Evolutionary conservation across 2,113 vertebrate genomes (phyloP), one percentile per base, ranked within the genome.

Genomic region (Osmerus mordax): DNA sequence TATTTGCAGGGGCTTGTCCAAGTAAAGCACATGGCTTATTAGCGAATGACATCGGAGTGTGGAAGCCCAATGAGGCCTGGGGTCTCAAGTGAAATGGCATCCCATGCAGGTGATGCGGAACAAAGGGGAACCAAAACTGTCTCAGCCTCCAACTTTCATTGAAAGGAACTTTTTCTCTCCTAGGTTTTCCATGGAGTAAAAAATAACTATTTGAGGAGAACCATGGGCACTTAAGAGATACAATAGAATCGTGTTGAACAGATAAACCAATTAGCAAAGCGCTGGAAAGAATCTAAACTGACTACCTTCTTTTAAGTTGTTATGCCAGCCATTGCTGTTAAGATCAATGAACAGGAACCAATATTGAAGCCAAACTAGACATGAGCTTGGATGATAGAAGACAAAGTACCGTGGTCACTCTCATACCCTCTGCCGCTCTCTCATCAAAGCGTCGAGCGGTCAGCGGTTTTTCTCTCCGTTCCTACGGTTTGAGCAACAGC

Each of bases 1-100:
- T 92, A 91, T 59, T 54, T 92, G 83, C 81, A 90, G 89, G 90
- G 90, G 87, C 90, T 67, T 58, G 86, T 89, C 85, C 88, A 88
- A 91, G 86, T 84, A 87, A 87, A 83, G 78, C 32, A 19, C 53
- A 51, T 29, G 4, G 25, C 16, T 62, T 72, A 77, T 69, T 62
- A 72, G 73, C 80, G 77, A 81, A 81, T 85, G 80, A 81, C 77
- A 67, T 71, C 65, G 53, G 63, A 65, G 66, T 65, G 19, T 23
- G 32, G 47, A 16, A 67, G 56, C 11, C 32, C 51, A 54, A 83
- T 3, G 59, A 62, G 0, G 74, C 79, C 69, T 0, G 67, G 59
- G 66, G 78, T 65, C 16, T 65, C 28, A 1, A 70, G 9, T 23
- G 62, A 81, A 36, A 74, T 53, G 28, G 60, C 69, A 71, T 66